Evolutionary conservation across 2,113 vertebrate genomes (phyloP), one percentile per base, ranked within the genome.

Genomic region (Ammodytes dubius): DNA sequence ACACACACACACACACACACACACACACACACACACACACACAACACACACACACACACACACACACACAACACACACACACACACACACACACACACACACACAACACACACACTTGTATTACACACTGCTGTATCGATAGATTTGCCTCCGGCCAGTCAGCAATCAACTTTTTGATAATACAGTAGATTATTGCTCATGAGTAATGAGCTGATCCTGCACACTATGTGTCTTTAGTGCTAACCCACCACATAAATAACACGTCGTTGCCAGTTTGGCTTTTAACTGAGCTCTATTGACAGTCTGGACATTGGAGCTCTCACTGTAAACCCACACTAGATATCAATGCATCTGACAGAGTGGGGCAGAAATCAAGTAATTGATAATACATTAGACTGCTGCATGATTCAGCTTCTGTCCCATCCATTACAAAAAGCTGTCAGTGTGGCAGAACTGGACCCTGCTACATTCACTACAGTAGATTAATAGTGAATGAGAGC

Each of bases 291-390:
- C 79, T 43, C 45, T 63, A 90, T 83, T 37, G 87, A 86, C 89
- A 57, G 47, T 2, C 59, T n/a, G 61, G 59, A 89, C 82, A 86
- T 77, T 69, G 74, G 52, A 69, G 67, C 87, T 78, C 71, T 90
- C 86, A 75, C 82, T 19, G 82, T 87, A 70, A 54, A 17, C 27
- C 82, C 63, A 60, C 74, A 60, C 85, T 63, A 27, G 27, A 70
- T 52, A 74, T 82, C 82, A 71, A 60, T 68, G 46, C 52, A 67
- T 39, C 67, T 11, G 73, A 69, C 77, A 50, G 53, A 73, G 67
- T 7, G 1, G 4, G 76, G 58, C 74, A 79, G 79, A 63, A 87
- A 85, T 83, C 85, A 74, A 82, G 82, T 87, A 86, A 92, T 88
- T 88, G 85, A 83, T 85, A 87, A 82, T 52, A 71, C 84, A 84